Evolutionary conservation across 37 sponge, comb jelly and placozoan species (phyloP).

Genomic region (Aplysina aerophoba): DNA sequence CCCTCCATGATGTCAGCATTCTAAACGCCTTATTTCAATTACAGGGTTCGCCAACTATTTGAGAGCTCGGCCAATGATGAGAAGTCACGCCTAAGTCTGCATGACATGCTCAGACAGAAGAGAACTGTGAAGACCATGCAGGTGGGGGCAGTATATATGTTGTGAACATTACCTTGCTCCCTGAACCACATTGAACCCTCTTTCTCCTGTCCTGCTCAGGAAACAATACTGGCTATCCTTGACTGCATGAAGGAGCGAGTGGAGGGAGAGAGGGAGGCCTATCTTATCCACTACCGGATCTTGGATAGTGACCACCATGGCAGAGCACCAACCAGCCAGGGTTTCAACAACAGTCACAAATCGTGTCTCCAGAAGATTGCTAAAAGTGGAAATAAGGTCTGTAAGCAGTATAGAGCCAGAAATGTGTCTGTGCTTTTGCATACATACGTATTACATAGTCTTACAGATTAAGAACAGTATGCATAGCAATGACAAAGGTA

Average conservation of each 20-base stretch:
- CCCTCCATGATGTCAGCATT: too few species aligned
- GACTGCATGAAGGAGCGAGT: constrained; percentile 73
- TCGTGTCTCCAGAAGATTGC: constrained; percentile 76
- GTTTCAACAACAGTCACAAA: constrained; percentile 48
- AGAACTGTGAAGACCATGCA: constrained; percentile 8
- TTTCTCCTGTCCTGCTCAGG: constrained; percentile 16
- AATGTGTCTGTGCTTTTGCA: background rate
- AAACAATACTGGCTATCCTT: constrained; percentile 51
- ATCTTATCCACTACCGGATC: constrained; percentile 55
- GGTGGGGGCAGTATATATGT: background rate
- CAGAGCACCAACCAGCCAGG: constrained; percentile 39
- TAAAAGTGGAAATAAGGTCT: constrained; percentile 66
- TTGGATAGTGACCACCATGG: constrained; percentile 69
- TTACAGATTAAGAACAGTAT: too few species aligned
- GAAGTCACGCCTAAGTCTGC: background rate
- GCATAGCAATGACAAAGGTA: background rate
- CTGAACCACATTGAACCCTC: too few species aligned
- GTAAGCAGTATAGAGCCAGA: too few species aligned
- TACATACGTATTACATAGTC: too few species aligned
- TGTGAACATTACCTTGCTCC: too few species aligned
- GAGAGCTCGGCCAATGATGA: background rate
- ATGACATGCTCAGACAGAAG: constrained; percentile 12
- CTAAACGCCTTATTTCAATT: background rate
- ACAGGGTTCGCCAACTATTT: constrained; percentile 42
- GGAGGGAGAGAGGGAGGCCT: constrained; percentile 31